Percentiles rank a stretch among this genome's conserved stretches.
These are phyloP conservation scores for Ectemnius lituratus DNA, from an alignment of 2,888 invertebrate genomes.

Conservation along the genomic window DNA sequence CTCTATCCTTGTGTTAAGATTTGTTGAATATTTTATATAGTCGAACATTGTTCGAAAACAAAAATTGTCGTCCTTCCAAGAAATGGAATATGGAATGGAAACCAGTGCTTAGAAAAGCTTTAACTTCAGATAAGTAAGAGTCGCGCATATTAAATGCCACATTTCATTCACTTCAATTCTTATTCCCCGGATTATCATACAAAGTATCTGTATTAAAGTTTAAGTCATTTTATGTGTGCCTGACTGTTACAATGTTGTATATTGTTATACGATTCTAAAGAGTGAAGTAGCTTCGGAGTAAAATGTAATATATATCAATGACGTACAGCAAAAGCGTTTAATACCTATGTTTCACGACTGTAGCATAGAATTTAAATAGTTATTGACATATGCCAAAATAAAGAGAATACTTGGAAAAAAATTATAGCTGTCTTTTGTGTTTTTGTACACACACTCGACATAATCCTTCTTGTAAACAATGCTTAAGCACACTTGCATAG, in stretches of 20 bases:
- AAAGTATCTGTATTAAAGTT: conserved; percentile 39
- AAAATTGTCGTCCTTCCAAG: conserved; percentile 13
- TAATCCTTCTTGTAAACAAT: conserved; percentile 46
- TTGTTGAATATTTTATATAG: neutral
- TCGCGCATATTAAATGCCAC: conserved; percentile 23
- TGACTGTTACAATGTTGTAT: conserved; percentile 42
- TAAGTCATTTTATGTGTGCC: conserved; percentile 39
- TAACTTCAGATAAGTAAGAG: conserved; percentile 13
- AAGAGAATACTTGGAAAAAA: conserved; percentile 64
- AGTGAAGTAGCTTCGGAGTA: conserved; percentile 30
- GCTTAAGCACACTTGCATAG: conserved; percentile 27
- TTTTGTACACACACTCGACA: conserved; percentile 53
- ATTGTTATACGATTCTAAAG: conserved; percentile 29
- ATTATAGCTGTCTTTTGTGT: conserved; percentile 57
- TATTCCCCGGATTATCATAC: conserved; percentile 6
- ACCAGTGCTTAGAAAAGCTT: conserved; percentile 16
- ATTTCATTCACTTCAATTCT: conserved; percentile 28
- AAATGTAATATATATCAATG: conserved; percentile 39
- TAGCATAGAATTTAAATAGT: conserved; percentile 46
- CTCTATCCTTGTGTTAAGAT: neutral
- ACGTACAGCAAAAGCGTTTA: conserved; percentile 34
- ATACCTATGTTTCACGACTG: conserved; percentile 47
- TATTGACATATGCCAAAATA: conserved; percentile 67
- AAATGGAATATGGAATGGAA: neutral
- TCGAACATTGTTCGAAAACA: too few relatives aligned